Base-by-base conservation (phyloP, 2,113 vertebrate species). In the Willisornis vidua region DNA sequence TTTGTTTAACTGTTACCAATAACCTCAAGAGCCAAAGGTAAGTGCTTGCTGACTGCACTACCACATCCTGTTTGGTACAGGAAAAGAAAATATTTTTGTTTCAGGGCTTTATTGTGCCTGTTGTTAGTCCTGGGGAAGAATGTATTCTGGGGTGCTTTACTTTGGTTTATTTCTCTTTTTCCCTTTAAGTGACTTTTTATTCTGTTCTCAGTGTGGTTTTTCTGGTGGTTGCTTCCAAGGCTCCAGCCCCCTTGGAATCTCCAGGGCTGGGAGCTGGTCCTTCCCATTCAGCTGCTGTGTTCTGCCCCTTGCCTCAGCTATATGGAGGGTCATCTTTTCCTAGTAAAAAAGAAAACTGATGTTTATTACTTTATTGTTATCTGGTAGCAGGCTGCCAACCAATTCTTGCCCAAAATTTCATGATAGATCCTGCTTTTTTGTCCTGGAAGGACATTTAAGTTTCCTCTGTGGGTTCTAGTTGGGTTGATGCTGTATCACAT, bases 11-110 rank as follows among this genome's bases (percentile, higher is more conserved):
- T 20, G n/a, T 46, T 29, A 6, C 23, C 54, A 9, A 9, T 55
- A 55, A 29, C n/a, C 29, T 22, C 39, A 14, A 63, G 41, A 81
- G 43, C 3, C 2, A 3, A 19, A 62, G 63, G 55, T 77, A 41
- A 90, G 28, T 4, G 7, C 12, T 25, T 8, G 10, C 86, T 71
- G 29, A 19, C 75, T 88, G 67, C 9, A 7, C 6, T 39, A 41
- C 73, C 35, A 0, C 93, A 78, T 95, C 94, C 94, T 90, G 83
- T 89, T 95, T 85, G 17, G 1, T 41, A 63, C 52, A 78, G 77
- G 77, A 92, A 84, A 87, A 73, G 48, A 78, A 68, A 75, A 52
- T n/a, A 71, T 39, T 95, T 90, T 83, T 86, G 43, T 55, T 88
- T 89, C 0, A 0, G 17, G n/a, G 54, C 58, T 80, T 89, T 87